These are phyloP conservation scores for Tipula vernalis DNA, from an alignment of 2,888 invertebrate genomes.

Conservation along the genomic window DNA sequence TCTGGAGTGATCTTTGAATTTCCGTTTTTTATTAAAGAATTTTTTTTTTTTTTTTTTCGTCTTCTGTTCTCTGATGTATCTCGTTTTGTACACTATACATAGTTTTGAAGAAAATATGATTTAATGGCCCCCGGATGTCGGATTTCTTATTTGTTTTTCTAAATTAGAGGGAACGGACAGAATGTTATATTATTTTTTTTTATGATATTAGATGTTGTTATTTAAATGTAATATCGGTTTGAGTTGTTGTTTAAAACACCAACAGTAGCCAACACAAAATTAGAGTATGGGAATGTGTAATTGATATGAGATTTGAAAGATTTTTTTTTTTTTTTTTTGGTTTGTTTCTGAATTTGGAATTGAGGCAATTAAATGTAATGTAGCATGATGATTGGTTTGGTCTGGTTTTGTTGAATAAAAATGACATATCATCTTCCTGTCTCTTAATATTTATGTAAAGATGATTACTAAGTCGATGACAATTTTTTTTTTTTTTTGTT, in stretches of 20 bases:
- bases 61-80: not conserved
- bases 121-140: slow-evolving; percentile 6
- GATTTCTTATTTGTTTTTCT: slow-evolving; percentile 1
- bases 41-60: not conserved
- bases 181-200: not conserved
- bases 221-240: not conserved
- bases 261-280: not conserved
- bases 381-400: not conserved
- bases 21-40: not conserved
- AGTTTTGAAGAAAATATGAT: not conserved
- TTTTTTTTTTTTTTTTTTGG: not conserved
- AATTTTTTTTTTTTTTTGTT: not conserved
- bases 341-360: not conserved
- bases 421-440: not conserved
- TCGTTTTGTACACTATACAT: not conserved
- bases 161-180: slow-evolving; percentile 7
- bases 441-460: not conserved
- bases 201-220: not conserved
- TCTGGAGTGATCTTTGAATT: slow-evolving; percentile 9
- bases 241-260: not conserved
- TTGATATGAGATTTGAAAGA: not conserved
- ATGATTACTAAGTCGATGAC: not conserved
- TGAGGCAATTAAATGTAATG: not conserved
- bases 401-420: not conserved
- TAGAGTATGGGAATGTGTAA: not conserved